These are phyloP conservation scores for Thamnophis sirtalis DNA, from an alignment of 2,113 vertebrate genomes.

Conservation along the genomic window DNA sequence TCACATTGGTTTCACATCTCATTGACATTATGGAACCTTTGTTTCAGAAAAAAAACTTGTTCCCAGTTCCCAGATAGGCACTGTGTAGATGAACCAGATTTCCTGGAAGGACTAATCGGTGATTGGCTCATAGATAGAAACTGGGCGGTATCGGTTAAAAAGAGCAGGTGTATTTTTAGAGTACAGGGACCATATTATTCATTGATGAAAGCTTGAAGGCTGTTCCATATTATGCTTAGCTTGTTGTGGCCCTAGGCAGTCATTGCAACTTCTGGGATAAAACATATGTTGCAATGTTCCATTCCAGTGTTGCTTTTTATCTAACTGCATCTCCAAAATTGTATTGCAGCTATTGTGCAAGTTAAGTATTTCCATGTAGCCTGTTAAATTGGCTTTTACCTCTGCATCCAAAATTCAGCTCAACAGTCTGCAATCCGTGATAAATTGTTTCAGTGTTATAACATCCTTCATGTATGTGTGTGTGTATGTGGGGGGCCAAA, in stretches of 20 bases:
- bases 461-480: not conserved
- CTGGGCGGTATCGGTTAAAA: not conserved
- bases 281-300: not conserved
- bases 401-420: constrained; percentile 1
- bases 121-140: not conserved
- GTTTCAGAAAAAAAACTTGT: not conserved
- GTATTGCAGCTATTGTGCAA: not conserved
- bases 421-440: not conserved
- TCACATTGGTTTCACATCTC: not conserved
- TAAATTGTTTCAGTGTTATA: not conserved
- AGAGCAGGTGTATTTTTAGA: not conserved
- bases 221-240: constrained; percentile 6
- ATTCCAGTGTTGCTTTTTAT: not conserved
- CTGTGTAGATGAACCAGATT: not conserved
- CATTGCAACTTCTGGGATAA: not conserved
- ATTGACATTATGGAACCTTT: not conserved
- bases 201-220: constrained; percentile 5
- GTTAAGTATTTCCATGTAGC: not conserved
- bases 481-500: not conserved
- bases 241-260: constrained; percentile 23
- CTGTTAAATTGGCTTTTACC: not conserved
- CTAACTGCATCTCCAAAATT: not conserved
- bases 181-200: not conserved
- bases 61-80: not conserved
- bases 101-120: not conserved